Conservation (phyloP, 2,888 invertebrate species). For the Melanostoma scalare region DNA sequence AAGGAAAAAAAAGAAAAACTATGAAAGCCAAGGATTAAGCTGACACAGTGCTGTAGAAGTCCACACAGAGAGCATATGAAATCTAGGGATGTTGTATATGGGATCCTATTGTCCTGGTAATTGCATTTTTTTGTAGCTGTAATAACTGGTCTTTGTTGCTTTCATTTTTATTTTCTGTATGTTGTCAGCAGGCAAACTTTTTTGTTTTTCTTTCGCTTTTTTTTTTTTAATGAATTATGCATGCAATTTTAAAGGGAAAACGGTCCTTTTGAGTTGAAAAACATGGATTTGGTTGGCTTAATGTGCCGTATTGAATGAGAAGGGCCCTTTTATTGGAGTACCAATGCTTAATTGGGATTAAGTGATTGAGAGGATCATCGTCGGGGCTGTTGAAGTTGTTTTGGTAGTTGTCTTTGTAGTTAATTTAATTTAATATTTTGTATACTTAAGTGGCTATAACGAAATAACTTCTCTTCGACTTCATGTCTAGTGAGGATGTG, state of each 20-base stretch:
- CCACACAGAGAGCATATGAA: constrained; percentile 27
- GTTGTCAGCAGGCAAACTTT: neutral
- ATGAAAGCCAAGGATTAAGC: constrained; percentile 63
- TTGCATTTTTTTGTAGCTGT: constrained; percentile 60
- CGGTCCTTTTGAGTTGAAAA: constrained; percentile 47
- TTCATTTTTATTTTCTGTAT: constrained; percentile 1
- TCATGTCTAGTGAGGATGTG: too few relatives aligned
- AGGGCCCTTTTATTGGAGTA: constrained; percentile 10
- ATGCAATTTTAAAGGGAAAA: constrained; percentile 35
- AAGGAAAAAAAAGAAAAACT: constrained; percentile 39
- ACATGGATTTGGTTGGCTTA: constrained; percentile 32
- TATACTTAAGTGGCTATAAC: too few relatives aligned
- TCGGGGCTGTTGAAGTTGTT: neutral
- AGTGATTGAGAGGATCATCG: constrained; percentile 42
- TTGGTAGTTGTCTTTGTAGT: too few relatives aligned
- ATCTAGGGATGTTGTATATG: constrained; percentile 15
- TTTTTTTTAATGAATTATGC: constrained; percentile 34
- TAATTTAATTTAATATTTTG: too few relatives aligned
- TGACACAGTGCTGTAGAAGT: constrained; percentile 44
- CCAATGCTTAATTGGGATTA: constrained; percentile 48
- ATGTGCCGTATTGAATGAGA: constrained; percentile 17
- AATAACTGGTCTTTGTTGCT: constrained; percentile 44
- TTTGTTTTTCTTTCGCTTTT: constrained; percentile 10
- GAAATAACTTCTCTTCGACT: too few relatives aligned
- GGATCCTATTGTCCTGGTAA: constrained; percentile 64